Evolutionary conservation across 2,888 invertebrate species (phyloP), one percentile per base, ranked within the genome.

Genomic region (Dasypogon diadema): DNA sequence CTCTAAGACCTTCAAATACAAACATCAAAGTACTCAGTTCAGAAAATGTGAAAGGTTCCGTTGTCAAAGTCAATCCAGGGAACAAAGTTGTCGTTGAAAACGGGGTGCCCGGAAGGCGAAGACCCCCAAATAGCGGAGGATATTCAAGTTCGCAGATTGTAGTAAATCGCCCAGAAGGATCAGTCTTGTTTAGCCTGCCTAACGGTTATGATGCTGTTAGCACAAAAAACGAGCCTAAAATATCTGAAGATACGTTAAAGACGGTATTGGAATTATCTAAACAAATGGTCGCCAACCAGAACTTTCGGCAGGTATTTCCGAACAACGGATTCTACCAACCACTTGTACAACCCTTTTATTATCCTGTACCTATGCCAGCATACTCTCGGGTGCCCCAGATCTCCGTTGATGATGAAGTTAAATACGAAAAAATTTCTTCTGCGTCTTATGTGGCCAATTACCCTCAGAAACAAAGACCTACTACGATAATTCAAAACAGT

Each of bases 141-240:
- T 83, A 84, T 79, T 81, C 83, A 2, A 85, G 83, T 74, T 85
- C 86, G 0, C 86, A 86, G 79, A 85, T 86, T 74, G 85, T 86
- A 5, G 84, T 86, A 0, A 86, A 85, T 79, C 84, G 84, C 0
- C 86, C 86, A 0, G 86, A 84, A 68, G 86, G 86, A 0, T 83
- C 86, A 0, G 85, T 86, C 2, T 79, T 84, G 8, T 86, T 86
- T 46, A 83, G 81, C 1, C 78, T 86, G 0, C 83, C 83, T 0
- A 78, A 79, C 0, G 80, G 24, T 4, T 4, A 10, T 2, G 22
- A 16, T 22, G 18, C 16, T 24, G 58, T 58, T 14, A 37, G 22
- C n/a, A 26, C 5, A 4, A 60, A 34, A 30, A 14, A 51, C 16
- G 78, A 79, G n/a, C 85, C 86, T 0, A 83, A 84, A 73, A 84